Conservation (phyloP, 2,797 vertebrate genomes). For the Etheostoma nigrum region DNA sequence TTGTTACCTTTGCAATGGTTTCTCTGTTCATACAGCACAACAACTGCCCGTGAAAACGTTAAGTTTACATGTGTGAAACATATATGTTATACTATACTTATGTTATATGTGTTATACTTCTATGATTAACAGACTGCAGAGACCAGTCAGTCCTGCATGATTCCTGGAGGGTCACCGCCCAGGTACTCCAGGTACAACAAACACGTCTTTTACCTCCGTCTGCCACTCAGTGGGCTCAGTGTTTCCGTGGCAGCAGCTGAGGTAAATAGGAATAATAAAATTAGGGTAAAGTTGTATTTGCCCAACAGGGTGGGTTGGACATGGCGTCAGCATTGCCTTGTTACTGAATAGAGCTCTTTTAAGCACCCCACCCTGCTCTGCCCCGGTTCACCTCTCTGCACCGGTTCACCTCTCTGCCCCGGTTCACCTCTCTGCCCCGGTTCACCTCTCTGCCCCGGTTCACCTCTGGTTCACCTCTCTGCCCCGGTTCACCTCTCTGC, state of each 20-base stretch:
- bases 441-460: conserved; percentile 15
- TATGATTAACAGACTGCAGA: conserved; percentile 15
- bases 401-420: conserved; percentile 21
- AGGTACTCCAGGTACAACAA: conserved; percentile 56
- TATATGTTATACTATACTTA: no score
- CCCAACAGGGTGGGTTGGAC: conserved; percentile 57
- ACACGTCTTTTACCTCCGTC: conserved; percentile 53
- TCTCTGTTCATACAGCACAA: not conserved
- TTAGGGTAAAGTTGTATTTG: conserved; percentile 74
- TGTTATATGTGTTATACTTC: no score
- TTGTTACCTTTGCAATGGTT: not conserved
- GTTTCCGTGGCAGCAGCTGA: conserved; percentile 56
- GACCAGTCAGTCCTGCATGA: conserved; percentile 29
- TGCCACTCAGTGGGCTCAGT: conserved; percentile 51
- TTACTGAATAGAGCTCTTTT: conserved; percentile 58
- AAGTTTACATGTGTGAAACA: not conserved
- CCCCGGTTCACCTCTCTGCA: conserved; percentile 15
- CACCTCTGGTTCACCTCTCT: no score
- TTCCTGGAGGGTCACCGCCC: conserved; percentile 34
- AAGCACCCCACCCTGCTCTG: not conserved
- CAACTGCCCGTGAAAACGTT: not conserved
- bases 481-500: conserved; percentile 9
- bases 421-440: conserved; percentile 9
- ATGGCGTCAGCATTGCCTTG: conserved; percentile 39
- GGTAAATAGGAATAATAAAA: conserved; percentile 70